Percentiles rank a stretch among this genome's conserved stretches.
These are phyloP conservation scores for Dendrocincla tyrannina DNA, from an alignment of 2,797 vertebrate genomes.

Conservation along the genomic window DNA sequence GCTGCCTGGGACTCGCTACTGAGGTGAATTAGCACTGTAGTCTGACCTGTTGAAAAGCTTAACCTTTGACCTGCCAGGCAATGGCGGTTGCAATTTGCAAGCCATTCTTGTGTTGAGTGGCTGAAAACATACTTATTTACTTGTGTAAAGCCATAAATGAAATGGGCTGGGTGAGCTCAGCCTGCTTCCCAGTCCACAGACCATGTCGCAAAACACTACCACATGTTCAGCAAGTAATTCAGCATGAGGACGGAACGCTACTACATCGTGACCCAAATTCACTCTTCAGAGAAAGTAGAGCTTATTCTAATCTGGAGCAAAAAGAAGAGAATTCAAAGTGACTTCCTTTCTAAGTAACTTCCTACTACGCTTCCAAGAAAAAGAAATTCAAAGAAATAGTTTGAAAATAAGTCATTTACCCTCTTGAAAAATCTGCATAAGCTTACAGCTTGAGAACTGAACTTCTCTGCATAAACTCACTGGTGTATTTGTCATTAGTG, in stretches of 20 bases:
- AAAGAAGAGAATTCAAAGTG: neutral
- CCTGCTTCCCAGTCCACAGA: constrained; percentile 47
- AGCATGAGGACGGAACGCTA: neutral
- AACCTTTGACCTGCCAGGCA: constrained; percentile 66
- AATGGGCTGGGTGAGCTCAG: constrained; percentile 49
- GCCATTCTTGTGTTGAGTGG: constrained; percentile 56
- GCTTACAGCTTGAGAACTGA: neutral
- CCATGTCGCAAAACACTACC: constrained; percentile 50
- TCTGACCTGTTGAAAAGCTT: constrained; percentile 67
- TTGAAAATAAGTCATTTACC: neutral
- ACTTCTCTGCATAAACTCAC: neutral
- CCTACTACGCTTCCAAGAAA: constrained; percentile 16
- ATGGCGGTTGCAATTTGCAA: constrained; percentile 65
- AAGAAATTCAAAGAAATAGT: neutral
- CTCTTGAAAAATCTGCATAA: neutral
- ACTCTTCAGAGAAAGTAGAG: neutral
- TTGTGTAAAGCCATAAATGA: constrained; percentile 63
- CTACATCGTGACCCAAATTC: constrained; percentile 38
- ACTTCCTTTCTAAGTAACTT: constrained; percentile 14
- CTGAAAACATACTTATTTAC: constrained; percentile 64
- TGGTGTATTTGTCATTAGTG: neutral
- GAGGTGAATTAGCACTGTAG: constrained; percentile 69
- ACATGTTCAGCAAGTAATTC: constrained; percentile 52
- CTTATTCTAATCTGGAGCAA: neutral
- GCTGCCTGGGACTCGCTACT: constrained; percentile 61